These are phyloP conservation scores for Aix galericulata DNA, from an alignment of 2,113 vertebrate species.

Conservation along the genomic window DNA sequence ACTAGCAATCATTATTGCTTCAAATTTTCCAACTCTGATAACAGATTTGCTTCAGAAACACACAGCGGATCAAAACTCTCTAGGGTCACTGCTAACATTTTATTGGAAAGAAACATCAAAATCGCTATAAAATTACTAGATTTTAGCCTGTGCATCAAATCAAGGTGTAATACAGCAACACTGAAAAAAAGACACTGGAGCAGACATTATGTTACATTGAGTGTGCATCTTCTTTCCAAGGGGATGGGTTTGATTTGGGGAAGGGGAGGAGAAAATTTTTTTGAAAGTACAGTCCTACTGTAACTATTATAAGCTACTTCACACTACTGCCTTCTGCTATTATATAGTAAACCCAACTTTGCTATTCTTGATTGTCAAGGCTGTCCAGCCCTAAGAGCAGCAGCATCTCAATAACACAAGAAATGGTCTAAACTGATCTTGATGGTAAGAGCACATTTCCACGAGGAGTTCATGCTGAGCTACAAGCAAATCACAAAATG, in stretches of 20 bases:
- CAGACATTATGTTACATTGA: neutral
- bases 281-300: neutral
- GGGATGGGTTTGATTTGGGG: neutral
- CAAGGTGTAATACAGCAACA: neutral
- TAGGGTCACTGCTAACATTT: neutral
- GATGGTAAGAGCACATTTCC: constrained; percentile 2
- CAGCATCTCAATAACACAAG: neutral
- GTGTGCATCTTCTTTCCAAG: neutral
- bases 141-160: neutral
- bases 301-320: neutral
- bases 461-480: neutral
- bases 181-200: neutral
- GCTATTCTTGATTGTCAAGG: neutral
- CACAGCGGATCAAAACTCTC: accelerated
- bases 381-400: neutral
- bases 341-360: neutral
- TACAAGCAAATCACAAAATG: neutral
- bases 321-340: neutral
- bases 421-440: neutral
- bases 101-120: neutral
- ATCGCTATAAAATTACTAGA: neutral
- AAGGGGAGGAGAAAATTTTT: neutral
- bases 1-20: neutral
- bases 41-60: neutral
- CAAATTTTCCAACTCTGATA: neutral